Conservation (phyloP, 2,113 vertebrate species). For the Varanus salvator region DNA sequence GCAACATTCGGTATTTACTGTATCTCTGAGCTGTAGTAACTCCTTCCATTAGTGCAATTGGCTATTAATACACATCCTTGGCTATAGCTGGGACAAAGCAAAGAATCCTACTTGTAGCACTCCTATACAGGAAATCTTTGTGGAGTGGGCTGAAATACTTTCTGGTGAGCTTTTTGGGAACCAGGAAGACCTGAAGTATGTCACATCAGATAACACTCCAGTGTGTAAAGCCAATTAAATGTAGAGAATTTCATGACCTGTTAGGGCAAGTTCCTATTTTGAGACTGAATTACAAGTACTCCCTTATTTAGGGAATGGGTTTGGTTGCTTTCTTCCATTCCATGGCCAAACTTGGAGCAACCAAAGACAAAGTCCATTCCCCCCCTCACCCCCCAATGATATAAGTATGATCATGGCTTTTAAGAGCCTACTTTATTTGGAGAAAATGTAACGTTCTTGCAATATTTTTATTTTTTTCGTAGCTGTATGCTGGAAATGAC, state of each 20-base stretch:
- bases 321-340: conserved; percentile 6
- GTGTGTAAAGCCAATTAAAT: conserved; percentile 52
- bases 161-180: neutral
- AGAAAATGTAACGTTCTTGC: neutral
- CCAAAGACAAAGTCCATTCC: neutral
- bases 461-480: neutral
- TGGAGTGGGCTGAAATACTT: neutral
- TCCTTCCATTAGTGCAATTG: neutral
- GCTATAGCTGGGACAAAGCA: neutral
- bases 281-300: neutral
- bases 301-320: fast-evolving
- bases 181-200: conserved; percentile 2
- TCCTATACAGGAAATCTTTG: neutral
- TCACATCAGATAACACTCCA: conserved; percentile 36
- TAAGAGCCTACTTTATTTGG: neutral
- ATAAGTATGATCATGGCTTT: neutral
- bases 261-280: neutral
- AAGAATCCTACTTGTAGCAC: neutral
- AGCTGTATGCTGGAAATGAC: neutral
- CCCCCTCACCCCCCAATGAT: neutral
- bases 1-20: neutral
- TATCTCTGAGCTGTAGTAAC: neutral
- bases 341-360: neutral
- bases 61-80: neutral
- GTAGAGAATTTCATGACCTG: conserved; percentile 5